Evolutionary conservation across 2,113 vertebrate genomes (phyloP), one percentile per base, ranked within the genome.

Genomic region (Corydoras maculifer): DNA sequence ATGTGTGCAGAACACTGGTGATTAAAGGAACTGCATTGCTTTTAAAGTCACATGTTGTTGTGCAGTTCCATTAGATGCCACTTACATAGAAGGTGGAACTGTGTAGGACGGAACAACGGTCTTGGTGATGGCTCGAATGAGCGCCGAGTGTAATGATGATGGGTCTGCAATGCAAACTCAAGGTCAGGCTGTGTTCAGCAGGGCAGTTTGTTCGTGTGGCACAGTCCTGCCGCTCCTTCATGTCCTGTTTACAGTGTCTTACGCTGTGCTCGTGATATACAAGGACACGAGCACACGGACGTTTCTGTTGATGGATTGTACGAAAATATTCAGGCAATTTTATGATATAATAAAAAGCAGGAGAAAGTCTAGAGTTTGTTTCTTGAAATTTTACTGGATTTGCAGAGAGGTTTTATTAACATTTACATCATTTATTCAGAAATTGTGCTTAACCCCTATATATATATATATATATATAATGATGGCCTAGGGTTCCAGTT

Each of bases 271-370:
- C 82, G 29, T 13, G 82, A 76, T 75, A 85, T 86, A 81, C 87
- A 88, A 85, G 83, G 82, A 73, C 55, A 67, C 62, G 78, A 70
- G 80, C 83, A 82, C 82, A 85, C 80, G 67, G 72, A 84, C 82
- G 80, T 88, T 88, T 87, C 85, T 81, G 86, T 43, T 43, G 35
- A 43, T 43, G 35, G 35, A 43, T 43, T 43, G 35, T 43, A 43
- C 4, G 7, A 88, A 73, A 80, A 80, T 58, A 80, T 12, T 43
- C 48, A n/a, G 57, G 54, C 7, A 12, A 55, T 57, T 30, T 68
- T 11, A 18, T 68, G 54, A 58, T 58, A 85, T 82, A 88, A 79
- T 82, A 86, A 83, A 79, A 87, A 86, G 85, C 49, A 58, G 66
- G 55, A 25, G 62, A 31, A 9, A 5, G 50, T 10, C 32, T 66